Evolutionary conservation across 2,797 vertebrate genomes (phyloP).

Genomic region (Urosaurus nigricauda): DNA sequence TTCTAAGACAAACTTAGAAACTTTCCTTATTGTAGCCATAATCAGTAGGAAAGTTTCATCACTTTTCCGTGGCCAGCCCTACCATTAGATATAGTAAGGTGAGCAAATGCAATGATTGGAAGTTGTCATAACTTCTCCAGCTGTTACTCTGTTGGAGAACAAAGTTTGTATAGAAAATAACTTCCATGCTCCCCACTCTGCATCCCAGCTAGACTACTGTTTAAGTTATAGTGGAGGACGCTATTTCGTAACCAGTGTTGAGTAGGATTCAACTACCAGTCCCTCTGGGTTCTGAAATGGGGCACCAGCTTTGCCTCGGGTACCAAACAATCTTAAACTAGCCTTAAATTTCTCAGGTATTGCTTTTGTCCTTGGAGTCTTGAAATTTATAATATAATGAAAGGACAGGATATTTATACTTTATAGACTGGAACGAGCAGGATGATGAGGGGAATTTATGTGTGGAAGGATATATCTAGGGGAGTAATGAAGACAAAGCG

Average conservation of each 20-base stretch:
- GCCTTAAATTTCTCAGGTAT: neutral
- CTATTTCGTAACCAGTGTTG: neutral
- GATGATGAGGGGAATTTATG: neutral
- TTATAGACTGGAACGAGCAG: constrained; percentile 18
- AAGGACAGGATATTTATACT: constrained; percentile 5
- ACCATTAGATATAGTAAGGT: neutral
- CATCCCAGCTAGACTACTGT: neutral
- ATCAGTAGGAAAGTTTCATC: neutral
- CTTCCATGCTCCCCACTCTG: too few species aligned
- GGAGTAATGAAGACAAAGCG: constrained; percentile 27
- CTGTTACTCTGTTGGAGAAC: neutral
- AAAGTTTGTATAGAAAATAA: neutral
- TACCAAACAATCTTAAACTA: neutral
- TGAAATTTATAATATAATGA: constrained; percentile 12
- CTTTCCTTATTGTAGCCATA: neutral
- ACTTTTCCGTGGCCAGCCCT: neutral
- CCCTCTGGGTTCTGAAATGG: neutral
- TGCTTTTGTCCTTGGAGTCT: constrained; percentile 30
- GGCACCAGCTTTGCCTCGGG: neutral
- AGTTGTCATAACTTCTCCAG: neutral
- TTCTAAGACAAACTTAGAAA: neutral
- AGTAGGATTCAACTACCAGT: neutral
- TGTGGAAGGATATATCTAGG: constrained; percentile 9
- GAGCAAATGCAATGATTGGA: neutral
- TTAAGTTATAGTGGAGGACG: neutral